phyloP scores from a whole-genome alignment of 2,113 vertebrate genomes.

The Gymnogyps californianus region DNA sequence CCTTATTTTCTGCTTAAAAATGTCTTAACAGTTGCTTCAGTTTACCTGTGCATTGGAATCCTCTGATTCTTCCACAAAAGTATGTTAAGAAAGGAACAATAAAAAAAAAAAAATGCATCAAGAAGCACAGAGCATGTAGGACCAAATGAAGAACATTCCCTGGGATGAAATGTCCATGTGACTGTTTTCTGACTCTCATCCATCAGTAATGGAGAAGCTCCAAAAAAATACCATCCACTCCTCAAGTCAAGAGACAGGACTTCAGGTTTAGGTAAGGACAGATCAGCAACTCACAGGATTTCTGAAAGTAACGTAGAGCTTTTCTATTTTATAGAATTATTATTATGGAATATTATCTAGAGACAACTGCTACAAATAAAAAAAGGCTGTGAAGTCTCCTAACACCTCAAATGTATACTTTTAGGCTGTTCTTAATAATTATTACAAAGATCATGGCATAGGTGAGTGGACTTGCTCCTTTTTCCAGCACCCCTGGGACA shows the following conservation, averaged over 20 bases:
- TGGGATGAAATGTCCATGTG: no score
- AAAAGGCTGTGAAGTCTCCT: background rate
- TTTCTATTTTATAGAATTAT: background rate
- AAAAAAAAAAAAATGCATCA: background rate
- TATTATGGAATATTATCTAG: background rate
- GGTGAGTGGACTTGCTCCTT: background rate
- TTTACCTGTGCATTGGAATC: background rate
- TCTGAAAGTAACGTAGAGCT: background rate
- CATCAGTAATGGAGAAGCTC: no score
- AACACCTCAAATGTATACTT: background rate
- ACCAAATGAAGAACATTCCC: no score
- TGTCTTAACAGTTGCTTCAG: background rate
- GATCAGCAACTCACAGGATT: background rate
- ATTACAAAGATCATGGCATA: background rate
- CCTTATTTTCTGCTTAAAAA: background rate
- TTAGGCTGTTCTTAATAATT: background rate
- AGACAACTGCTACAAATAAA: background rate
- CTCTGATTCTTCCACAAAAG: background rate
- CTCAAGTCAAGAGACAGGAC: no score
- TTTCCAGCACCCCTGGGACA: background rate
- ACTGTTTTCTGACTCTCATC: no score
- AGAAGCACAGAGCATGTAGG: background rate
- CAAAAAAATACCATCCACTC: no score
- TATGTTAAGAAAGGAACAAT: background rate
- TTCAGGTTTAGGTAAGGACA: background rate